These are phyloP conservation scores for Podarcis siculus DNA, from an alignment of 2,797 vertebrate species.

Conservation along the genomic window DNA sequence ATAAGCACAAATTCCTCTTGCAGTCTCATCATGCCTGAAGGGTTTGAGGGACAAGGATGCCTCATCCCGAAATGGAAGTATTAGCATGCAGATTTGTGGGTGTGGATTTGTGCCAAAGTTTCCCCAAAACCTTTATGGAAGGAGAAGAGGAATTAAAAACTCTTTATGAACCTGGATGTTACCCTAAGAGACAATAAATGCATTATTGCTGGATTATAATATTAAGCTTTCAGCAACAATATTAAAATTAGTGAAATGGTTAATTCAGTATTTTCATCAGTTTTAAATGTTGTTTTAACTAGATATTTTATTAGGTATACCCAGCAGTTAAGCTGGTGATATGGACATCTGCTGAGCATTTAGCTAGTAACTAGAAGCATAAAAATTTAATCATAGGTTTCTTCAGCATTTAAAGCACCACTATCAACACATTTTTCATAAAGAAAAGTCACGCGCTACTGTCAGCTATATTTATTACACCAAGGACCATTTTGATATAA, in stretches of 20 bases:
- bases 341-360: slow-evolving; percentile 77
- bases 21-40: not conserved
- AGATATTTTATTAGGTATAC: slow-evolving; percentile 71
- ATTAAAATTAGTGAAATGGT: slow-evolving; percentile 63
- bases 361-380: slow-evolving; percentile 77
- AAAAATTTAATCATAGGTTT: slow-evolving; percentile 81
- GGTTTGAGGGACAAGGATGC: not conserved
- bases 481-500: slow-evolving; percentile 84
- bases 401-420: slow-evolving; percentile 81
- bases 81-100: not conserved
- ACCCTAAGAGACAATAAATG: slow-evolving; percentile 39
- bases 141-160: slow-evolving; percentile 21
- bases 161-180: slow-evolving; percentile 25
- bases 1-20: not conserved
- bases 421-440: slow-evolving; percentile 83
- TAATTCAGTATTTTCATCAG: slow-evolving; percentile 67
- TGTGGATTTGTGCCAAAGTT: not conserved
- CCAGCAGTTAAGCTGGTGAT: slow-evolving; percentile 72
- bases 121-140: slow-evolving; percentile 15
- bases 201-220: slow-evolving; percentile 55
- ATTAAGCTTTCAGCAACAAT: slow-evolving; percentile 56
- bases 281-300: slow-evolving; percentile 71
- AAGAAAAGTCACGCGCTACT: slow-evolving; percentile 77
- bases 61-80: not conserved
- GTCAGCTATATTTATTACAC: slow-evolving; percentile 85